Evolutionary conservation across 2,888 invertebrate genomes (phyloP).

Genomic region (Drosophila macrospina): DNA sequence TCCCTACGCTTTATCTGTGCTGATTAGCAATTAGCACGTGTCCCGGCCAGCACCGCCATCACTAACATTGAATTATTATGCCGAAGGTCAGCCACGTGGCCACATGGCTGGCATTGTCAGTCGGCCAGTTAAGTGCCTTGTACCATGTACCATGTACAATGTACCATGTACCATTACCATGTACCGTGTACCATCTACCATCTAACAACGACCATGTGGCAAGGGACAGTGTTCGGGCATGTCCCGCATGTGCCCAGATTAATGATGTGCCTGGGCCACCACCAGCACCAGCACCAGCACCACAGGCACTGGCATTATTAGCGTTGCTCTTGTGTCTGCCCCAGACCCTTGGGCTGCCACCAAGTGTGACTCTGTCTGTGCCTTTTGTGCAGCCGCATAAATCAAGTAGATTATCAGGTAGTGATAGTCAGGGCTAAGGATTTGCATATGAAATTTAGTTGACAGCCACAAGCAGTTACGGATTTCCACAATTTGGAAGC

Average conservation of each 20-base stretch:
- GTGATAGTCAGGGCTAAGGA: constrained; percentile 72
- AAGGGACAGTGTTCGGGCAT: constrained; percentile 24
- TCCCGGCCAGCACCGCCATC: constrained; percentile 45
- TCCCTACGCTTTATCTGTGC: constrained; percentile 59
- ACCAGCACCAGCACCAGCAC: constrained; percentile 51
- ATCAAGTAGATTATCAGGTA: constrained; percentile 78
- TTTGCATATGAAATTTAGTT: constrained; percentile 80
- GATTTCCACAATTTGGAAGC: constrained; percentile 34
- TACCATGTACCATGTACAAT: background rate
- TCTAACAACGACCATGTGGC: constrained; percentile 6
- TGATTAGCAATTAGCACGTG: constrained; percentile 80
- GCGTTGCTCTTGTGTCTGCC: constrained; percentile 47
- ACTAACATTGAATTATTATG: constrained; percentile 73
- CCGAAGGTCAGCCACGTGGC: constrained; percentile 71
- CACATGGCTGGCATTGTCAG: constrained; percentile 39
- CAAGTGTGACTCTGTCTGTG: constrained; percentile 30
- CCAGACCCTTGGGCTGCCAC: constrained; percentile 7
- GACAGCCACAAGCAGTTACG: constrained; percentile 69
- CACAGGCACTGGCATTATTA: constrained; percentile 62
- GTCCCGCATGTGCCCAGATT: constrained; percentile 75
- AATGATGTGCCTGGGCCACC: constrained; percentile 69
- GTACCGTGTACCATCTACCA: constrained; percentile 1
- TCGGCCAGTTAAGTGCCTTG: constrained; percentile 33
- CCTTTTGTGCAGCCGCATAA: constrained; percentile 68
- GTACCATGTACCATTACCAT: constrained; percentile 22